Conservation (phyloP, 2,888 invertebrate genomes). For the Syritta pipiens region DNA sequence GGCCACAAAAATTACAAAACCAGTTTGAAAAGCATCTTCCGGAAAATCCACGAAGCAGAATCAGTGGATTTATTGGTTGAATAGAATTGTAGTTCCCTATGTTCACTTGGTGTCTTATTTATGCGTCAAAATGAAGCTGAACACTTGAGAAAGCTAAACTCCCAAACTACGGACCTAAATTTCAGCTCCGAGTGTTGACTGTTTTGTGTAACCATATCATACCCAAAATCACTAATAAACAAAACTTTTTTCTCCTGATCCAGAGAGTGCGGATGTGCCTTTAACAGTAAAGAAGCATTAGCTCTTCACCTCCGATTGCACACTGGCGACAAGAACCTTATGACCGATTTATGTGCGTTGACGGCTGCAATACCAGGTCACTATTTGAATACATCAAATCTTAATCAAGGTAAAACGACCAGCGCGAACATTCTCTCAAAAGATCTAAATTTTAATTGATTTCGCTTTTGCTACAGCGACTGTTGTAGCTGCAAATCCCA, state of each 20-base stretch:
- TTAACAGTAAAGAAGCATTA: conserved; percentile 86
- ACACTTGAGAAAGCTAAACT: too few species aligned
- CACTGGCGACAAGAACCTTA: conserved; percentile 89
- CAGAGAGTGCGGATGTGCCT: conserved; percentile 84
- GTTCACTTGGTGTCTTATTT: too few species aligned
- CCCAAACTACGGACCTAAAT: too few species aligned
- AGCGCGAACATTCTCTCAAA: background rate
- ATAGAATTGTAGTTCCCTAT: too few species aligned
- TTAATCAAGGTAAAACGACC: conserved; percentile 75
- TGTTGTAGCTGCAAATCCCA: conserved; percentile 78
- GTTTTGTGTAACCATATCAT: too few species aligned
- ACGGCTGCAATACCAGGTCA: conserved; percentile 88
- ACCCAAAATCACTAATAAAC: background rate
- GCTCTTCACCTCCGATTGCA: conserved; percentile 89
- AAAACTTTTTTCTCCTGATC: conserved; percentile 5
- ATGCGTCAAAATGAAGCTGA: too few species aligned
- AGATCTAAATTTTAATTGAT: background rate
- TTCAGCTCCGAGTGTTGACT: too few species aligned
- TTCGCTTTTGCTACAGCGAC: conserved; percentile 68
- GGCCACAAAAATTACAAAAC: too few species aligned
- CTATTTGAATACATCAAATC: conserved; percentile 80
- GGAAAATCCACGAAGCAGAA: too few species aligned
- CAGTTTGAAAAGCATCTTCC: too few species aligned
- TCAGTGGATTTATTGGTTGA: too few species aligned
- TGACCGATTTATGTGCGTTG: conserved; percentile 89